Percentiles rank a stretch among this genome's conserved stretches.
Conservation (phyloP, 2,888 invertebrate species). For the Hirtodrosophila duncani region DNA sequence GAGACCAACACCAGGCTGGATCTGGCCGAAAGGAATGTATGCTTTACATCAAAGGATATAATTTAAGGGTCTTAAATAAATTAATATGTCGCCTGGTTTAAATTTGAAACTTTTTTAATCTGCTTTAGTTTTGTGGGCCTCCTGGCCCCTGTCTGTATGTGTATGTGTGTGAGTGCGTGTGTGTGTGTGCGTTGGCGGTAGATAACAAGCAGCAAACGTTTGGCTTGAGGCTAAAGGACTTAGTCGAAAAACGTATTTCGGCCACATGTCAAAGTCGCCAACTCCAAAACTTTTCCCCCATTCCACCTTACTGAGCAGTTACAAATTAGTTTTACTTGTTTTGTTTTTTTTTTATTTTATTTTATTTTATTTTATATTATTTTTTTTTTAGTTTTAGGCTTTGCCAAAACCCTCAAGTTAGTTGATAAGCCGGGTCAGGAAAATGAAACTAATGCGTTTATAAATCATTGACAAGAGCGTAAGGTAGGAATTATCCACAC, state of each 20-base stretch:
- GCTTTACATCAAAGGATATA: conserved; percentile 68
- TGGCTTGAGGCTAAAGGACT: conserved; percentile 59
- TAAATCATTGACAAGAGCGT: no score
- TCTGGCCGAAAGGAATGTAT: conserved; percentile 49
- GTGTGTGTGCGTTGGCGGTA: conserved; percentile 21
- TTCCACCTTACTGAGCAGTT: conserved; percentile 45
- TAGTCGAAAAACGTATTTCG: conserved; percentile 52
- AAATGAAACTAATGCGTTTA: conserved; percentile 33
- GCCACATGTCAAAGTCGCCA: conserved; percentile 64
- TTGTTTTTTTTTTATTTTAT: conserved; percentile 16
- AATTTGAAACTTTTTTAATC: conserved; percentile 70
- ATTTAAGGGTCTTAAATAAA: conserved; percentile 73
- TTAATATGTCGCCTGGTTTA: conserved; percentile 60
- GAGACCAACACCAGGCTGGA: not conserved
- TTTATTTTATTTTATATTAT: not conserved
- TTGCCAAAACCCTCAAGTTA: no score
- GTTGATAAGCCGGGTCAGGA: conserved; percentile 29
- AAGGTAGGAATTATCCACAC: no score
- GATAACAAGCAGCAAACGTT: conserved; percentile 53
- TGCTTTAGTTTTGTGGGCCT: conserved; percentile 44
- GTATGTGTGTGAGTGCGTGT: conserved; percentile 13
- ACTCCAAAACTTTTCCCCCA: conserved; percentile 42
- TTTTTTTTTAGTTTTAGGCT: conserved; percentile 19
- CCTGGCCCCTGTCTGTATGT: not conserved
- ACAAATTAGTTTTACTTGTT: conserved; percentile 61